Conservation (phyloP, 2,888 invertebrate genomes). For the Calliopum simillimum region DNA sequence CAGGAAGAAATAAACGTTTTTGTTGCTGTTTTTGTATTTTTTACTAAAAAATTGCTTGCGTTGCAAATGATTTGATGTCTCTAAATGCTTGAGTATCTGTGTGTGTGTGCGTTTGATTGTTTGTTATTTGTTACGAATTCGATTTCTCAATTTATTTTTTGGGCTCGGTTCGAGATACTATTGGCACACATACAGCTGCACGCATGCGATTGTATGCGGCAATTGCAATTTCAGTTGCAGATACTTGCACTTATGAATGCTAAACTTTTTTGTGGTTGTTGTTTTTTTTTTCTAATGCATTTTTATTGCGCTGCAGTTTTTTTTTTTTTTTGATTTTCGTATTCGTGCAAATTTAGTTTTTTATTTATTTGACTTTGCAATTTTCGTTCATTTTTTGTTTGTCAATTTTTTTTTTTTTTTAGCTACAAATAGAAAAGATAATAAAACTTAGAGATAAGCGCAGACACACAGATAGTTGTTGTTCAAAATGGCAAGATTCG, state of each 20-base stretch:
- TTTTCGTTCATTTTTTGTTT: no score
- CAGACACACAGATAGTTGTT: no score
- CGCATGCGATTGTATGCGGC: neutral
- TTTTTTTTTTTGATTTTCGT: neutral
- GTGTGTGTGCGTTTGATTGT: constrained; percentile 24
- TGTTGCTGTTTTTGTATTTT: neutral
- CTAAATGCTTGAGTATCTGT: neutral
- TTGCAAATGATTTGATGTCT: constrained; percentile 9
- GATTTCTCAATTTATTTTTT: constrained; percentile 21
- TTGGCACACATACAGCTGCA: neutral
- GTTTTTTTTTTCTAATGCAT: constrained; percentile 1
- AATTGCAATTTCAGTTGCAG: neutral
- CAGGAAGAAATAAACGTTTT: constrained; percentile 37
- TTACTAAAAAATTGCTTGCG: neutral
- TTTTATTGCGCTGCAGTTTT: constrained; percentile 7
- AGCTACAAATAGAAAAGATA: no score
- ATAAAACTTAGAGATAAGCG: no score
- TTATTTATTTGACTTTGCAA: no score
- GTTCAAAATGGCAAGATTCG: no score
- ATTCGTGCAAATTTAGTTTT: no score
- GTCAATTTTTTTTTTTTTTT: no score
- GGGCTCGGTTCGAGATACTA: constrained; percentile 10
- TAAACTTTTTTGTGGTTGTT: neutral
- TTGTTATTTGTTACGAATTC: constrained; percentile 12
- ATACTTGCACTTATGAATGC: neutral